Evolutionary conservation across 2,888 invertebrate species (phyloP), one percentile per base, ranked within the genome.

Genomic region (Endomychus coccineus): DNA sequence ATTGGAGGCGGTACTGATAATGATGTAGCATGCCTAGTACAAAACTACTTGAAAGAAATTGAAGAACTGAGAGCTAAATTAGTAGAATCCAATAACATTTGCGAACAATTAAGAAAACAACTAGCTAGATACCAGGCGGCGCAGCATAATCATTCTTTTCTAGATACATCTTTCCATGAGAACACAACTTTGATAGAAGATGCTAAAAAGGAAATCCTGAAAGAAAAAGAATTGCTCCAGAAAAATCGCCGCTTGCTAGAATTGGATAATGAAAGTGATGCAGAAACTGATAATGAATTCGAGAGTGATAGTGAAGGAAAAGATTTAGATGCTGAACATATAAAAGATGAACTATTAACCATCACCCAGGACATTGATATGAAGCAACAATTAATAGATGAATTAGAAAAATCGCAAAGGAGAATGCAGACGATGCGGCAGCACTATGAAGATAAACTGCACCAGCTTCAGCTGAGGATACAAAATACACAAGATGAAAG

Each of bases 331-430:
- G 73, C 69, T 25, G 76, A 78, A 22, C 24, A 15, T 16, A 75
- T 81, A 43, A 75, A 86, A 48, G 84, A 85, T 16, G 89, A 94
- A 60, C 69, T 97, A 40, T 86, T 90, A 9, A 84, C 86, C 6
- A 68, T 97, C 10, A 92, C 90, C 37, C 86, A 86, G 28, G 92
- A 96, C 64, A 96, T 97, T 47, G 88, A 88, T 58, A 85, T 94
- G 36, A 97, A 97, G 62, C 87, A 94, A 49, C 83, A 89, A 37
- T 71, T 97, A 27, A 94, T 98, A 44, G 91, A 92, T 55, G 92
- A 96, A 56, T 66, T 97, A 46, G 96, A 97, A 62, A 68, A 82
- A 38, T 89, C 89, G 0, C 92, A 96, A 60, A 75, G 85, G 34
- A 71, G 91, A 29, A 73, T 96, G 59, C 81, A 87, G 33, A 77